Conservation (phyloP, 2,888 invertebrate species). For the Phytoseiulus persimilis region DNA sequence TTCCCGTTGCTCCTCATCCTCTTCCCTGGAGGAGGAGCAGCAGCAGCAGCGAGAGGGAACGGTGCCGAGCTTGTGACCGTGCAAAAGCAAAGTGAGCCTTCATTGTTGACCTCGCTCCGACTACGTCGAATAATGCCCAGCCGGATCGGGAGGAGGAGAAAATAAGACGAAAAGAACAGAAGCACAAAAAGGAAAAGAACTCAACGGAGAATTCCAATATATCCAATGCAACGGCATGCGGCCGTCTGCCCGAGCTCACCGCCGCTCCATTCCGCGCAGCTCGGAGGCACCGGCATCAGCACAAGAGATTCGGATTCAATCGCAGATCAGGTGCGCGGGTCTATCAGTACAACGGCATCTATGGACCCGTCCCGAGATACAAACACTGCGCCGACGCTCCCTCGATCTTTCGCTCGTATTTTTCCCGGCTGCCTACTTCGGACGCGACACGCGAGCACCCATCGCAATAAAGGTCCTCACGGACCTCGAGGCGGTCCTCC, state of each 20-base stretch:
- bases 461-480: background rate
- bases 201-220: background rate
- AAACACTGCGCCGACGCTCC: background rate
- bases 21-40: too few species aligned
- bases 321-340: background rate
- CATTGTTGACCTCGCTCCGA: background rate
- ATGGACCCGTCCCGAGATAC: background rate
- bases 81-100: background rate
- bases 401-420: background rate
- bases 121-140: background rate
- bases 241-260: background rate
- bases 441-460: background rate
- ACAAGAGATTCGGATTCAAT: conserved; percentile 5
- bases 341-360: conserved; percentile 5
- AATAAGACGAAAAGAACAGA: background rate
- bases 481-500: background rate
- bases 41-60: too few species aligned
- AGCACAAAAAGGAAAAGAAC: conserved; percentile 5
- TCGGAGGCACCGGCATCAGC: background rate
- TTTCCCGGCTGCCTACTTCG: background rate
- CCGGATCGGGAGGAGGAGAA: background rate
- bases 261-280: background rate
- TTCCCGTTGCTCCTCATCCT: too few species aligned
- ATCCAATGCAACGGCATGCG: background rate
- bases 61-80: background rate